Evolutionary conservation across 2,113 vertebrate genomes (phyloP), one percentile per base, ranked within the genome.

Genomic region (Myiagra hebetior): DNA sequence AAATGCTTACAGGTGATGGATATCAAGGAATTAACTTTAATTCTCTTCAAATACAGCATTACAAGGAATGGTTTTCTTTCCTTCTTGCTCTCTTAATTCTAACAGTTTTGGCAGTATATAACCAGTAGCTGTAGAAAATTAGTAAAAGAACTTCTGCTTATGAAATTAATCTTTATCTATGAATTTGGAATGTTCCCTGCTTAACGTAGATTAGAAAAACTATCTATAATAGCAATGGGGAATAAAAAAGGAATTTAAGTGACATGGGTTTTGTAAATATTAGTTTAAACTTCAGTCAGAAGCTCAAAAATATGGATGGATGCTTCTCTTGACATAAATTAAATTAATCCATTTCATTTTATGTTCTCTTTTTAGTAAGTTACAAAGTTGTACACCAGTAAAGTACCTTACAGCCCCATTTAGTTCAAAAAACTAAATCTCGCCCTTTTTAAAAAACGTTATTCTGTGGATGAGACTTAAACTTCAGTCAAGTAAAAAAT

Each of bases 241-340:
- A 92, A 97, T 76, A 23, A 80, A 91, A 85, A 95, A 95, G 97
- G 97, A 98, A 98, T 98, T 98, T 97, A 98, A 96, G 91, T 55
- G 15, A 35, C 78, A 6, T 24, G 11, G 0, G 1, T 76, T 77
- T 69, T 67, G n/a, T n/a, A 74, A 88, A 67, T 31, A 3, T 37
- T 74, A 41, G 5, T 11, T 21, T 63, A 88, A 70, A 52, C 7
- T 3, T 50, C n/a, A 72, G 20, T 60, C 7, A 53, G 33, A 87
- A 86, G 14, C 5, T 81, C 19, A 80, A 70, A 65, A 75, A 64
- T 31, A 55, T 5, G 8, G 9, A n/a, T n/a, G 2, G 13, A 50
- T 87, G 4, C n/a, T 91, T 89, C 62, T 79, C 13, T 41, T 57
- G 26, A 13, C 27, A 67, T 60, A 83, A 78, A 42, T 46, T 50